A percentile compares a stretch with the other conserved stretches of the same genome.
Conservation (phyloP, 1,140 invertebrate genomes). For the Drosophila leontia region DNA sequence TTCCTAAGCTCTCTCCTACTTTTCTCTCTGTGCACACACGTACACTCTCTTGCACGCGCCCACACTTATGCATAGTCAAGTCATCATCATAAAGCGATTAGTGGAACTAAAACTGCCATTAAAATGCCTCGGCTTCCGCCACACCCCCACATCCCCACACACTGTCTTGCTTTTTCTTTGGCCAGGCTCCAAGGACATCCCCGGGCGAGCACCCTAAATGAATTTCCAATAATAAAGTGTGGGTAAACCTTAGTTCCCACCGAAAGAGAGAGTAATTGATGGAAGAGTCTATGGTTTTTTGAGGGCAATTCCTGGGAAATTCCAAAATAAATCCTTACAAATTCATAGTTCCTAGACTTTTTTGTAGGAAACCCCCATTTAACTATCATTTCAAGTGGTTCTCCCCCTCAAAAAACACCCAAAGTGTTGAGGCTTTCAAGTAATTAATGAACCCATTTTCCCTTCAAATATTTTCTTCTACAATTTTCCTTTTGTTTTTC, state of each 20-base stretch:
- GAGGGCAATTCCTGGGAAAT: background rate
- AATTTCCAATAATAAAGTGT: constrained; percentile 53
- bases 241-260: background rate
- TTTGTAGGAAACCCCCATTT: background rate
- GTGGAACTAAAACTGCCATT: constrained; percentile 76
- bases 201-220: constrained; percentile 30
- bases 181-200: constrained; percentile 34
- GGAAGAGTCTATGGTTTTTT: background rate
- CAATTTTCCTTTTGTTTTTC: background rate
- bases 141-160: background rate
- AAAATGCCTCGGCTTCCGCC: constrained; percentile 60
- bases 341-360: background rate
- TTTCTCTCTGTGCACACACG: constrained; percentile 15
- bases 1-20: too few species aligned
- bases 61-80: constrained; percentile 42
- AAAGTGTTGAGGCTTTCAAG: background rate
- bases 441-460: constrained; percentile 1
- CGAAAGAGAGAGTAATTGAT: background rate
- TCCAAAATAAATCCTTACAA: background rate
- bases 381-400: background rate
- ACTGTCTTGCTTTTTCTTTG: background rate
- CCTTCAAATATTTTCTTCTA: background rate
- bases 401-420: background rate
- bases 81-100: constrained; percentile 80
- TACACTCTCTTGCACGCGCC: constrained; percentile 12